Base-by-base conservation (phyloP, 2,888 invertebrate species). In the Pollenia griseotomentosa region DNA sequence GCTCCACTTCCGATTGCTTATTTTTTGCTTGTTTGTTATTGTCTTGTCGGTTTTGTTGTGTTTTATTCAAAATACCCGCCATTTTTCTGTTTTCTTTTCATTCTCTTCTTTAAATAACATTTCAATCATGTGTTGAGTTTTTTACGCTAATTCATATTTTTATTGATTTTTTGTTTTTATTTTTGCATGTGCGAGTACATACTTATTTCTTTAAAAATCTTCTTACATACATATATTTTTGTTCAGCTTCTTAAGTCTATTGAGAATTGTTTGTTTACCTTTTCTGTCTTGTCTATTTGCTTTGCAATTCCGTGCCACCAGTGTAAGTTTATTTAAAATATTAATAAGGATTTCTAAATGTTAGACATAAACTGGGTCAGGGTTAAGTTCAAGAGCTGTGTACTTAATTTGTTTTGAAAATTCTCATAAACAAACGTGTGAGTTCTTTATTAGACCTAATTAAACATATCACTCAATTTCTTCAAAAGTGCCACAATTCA, bases 351-450 rank as follows among this genome's bases (percentile, higher is more conserved):
- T 19, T 57, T 57, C 23, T 48, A 44, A 19, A 19, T 51, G 4
- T 68, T 53, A 12, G 42, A 48, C 6, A 10, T 73, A 23, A 74
- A 46, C 11, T 68, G 66, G 79, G 68, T 70, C 68, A 59, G 79
- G 77, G 77, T 77, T 73, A 57, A 57, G 48, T 68, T 6, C 23
- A n/a, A 66, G 59, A 33, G 59, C n/a, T 12, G 11, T 33, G 59
- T 40, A 14, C 40, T 14, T 33, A 59, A 33, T 59, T 33, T 33
- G 59, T 33, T 59, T 59, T 11, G 59, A 59, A 12, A 33, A 33
- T 33, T 59, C 7, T 59, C 40, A n/a, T 40, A 59, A 33, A 33
- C 33, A 59, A 59, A 33, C 59, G 40, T 59, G 59, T 33, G 14
- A 40, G 8, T 57, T 23, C 12, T 57, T 57, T 23, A 57, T 23